Evolutionary conservation across 2,113 vertebrate genomes (phyloP), one percentile per base, ranked within the genome.

Genomic region (Telmatochromis brachygnathus): DNA sequence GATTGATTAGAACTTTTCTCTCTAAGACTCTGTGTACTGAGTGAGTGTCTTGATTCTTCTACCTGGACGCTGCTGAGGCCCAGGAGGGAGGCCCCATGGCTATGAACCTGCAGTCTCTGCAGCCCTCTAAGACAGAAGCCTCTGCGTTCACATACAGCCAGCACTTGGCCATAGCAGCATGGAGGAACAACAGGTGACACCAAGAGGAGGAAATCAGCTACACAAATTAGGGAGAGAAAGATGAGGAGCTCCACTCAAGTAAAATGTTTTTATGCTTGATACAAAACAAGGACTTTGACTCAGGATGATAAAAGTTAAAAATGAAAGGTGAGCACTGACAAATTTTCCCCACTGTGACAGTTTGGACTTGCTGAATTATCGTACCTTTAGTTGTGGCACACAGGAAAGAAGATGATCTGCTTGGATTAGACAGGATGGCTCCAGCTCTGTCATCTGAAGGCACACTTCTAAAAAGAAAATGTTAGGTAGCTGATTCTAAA

Each of bases 301-400:
- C 42, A 30, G 0, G 82, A 30, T 11, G 23, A 23, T 14, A 11
- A 80, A 81, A 79, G 75, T 28, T 81, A 12, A 54, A 87, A 85
- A 53, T 65, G 0, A 82, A 62, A 77, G 49, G 7, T 58, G 53
- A 58, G 42, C 33, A 55, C 0, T 12, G 42, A 7, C 70, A 28
- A 0, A 45, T 77, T n/a, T 75, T 47, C 23, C 68, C 28, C 4
- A 51, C 53, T 42, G 35, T 19, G 53, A 42, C 33, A 79, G 21
- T 49, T 49, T 75, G 4, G 26, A 33, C 7, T n/a, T 17, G 3
- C 2, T 30, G 30, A 70, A 54, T 51, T 9, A 49, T 7, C 26
- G 0, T 85, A 96, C 96, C 96, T 96, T 95, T 95, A 51, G 92
- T 95, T 47, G 94, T 94, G 35, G 96, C 95, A 60, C 96, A 95